Base-by-base conservation (phyloP, 2,888 invertebrate genomes). In the Nematopogon swammerdamellus region DNA sequence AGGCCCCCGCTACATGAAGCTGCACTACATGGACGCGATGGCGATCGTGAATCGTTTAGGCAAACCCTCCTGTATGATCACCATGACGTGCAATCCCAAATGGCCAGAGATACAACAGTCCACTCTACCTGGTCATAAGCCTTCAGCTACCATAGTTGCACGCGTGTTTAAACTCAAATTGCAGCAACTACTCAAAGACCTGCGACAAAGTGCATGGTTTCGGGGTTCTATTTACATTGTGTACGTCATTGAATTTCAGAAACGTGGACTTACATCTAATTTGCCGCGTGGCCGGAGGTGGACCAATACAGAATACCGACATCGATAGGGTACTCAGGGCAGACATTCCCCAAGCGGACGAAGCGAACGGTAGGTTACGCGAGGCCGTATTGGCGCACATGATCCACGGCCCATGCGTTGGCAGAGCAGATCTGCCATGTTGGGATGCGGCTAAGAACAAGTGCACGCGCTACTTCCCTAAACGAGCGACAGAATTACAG, bases 381-480 rank as follows among this genome's bases (percentile, higher is more conserved):
- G 25, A 36, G 47, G 47, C 42, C n/a, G n/a, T n/a, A n/a, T n/a
- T 48, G 42, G n/a, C 19, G 4, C 47, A 58, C 19, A 58, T 59
- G 58, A 50, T 57, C 4, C 59, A 59, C 47, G 57, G 57, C 5
- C 57, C 57, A 29, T 57, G 56, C 25, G 57, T 56, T 3, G 56
- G 57, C 29, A 3, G 5, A 1, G 36, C 47, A 10, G 49, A 50
- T 2, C 49, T 57, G 10, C 55, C 55, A 1, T 58, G 57, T 29
- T 57, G 58, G 56, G 45, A 51, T 43, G 47, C 55, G 10, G 46
- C 44, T 16, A 42, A 29, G 11, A 56, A 55, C 19, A 49, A 18
- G 2, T 48, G 47, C 17, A 44, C 3, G 55, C 57, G 54, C 47
- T 20, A 18, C 55, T 50, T 46, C 55, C 58, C 10, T 43, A 48